Percentiles rank a stretch among this genome's conserved stretches.
phyloP scores from a whole-genome alignment of 1,140 invertebrate species.

The Amphibalanus amphitrite region DNA sequence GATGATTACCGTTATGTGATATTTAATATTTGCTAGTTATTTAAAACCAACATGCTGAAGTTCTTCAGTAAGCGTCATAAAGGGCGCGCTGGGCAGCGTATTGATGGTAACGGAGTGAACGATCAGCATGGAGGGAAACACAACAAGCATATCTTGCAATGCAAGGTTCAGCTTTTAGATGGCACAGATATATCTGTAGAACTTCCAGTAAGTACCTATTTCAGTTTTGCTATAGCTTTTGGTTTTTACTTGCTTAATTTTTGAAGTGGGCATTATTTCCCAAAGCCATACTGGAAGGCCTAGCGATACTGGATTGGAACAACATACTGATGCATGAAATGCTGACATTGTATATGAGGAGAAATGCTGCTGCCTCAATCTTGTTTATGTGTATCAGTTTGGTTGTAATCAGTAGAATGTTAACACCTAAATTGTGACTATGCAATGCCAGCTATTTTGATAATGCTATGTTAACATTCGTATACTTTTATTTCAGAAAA shows the following conservation, averaged over 20 bases:
- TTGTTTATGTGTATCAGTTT: too few relatives aligned
- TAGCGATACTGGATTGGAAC: too few relatives aligned
- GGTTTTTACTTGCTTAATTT: not conserved
- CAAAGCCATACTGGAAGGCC: too few relatives aligned
- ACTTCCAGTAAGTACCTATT: not conserved
- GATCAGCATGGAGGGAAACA: not conserved
- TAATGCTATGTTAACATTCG: too few relatives aligned
- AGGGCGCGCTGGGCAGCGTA: not conserved
- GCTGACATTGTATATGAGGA: too few relatives aligned
- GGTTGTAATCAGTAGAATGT: too few relatives aligned
- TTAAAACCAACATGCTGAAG: not conserved
- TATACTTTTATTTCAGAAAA: slow-evolving; percentile 46
- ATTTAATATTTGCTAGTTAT: not conserved
- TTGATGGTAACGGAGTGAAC: not conserved
- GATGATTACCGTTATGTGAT: not conserved
- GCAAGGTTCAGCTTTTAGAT: slow-evolving; percentile 3
- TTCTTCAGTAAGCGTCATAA: slow-evolving; percentile 4
- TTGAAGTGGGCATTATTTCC: too few relatives aligned
- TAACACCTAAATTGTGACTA: too few relatives aligned
- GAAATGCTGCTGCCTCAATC: too few relatives aligned
- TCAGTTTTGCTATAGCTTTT: not conserved
- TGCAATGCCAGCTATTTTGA: too few relatives aligned
- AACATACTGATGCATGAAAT: too few relatives aligned
- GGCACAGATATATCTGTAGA: not conserved
- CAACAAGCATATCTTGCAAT: not conserved